A percentile compares a stretch with the other conserved stretches of the same genome.
These are phyloP conservation scores for Argynnis bischoffii DNA, from an alignment of 2,888 invertebrate species.

Conservation along the genomic window DNA sequence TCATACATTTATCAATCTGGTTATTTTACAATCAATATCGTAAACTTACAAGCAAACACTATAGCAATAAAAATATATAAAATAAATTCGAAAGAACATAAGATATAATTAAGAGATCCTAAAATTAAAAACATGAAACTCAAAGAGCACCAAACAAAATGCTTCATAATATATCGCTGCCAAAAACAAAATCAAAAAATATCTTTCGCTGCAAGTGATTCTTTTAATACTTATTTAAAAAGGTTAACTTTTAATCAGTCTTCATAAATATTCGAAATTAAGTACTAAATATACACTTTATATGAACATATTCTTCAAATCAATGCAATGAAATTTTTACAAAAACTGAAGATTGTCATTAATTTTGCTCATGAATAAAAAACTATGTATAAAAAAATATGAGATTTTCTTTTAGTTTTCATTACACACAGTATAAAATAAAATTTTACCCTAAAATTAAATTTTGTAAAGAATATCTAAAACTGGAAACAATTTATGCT, in stretches of 20 bases:
- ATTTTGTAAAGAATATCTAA: too few species aligned
- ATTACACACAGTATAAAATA: too few species aligned
- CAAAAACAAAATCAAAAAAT: neutral
- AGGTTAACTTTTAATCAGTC: constrained; percentile 57
- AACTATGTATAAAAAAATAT: too few species aligned
- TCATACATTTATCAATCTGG: neutral
- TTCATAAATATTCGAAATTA: constrained; percentile 48
- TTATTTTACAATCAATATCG: constrained; percentile 1
- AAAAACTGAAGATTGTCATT: constrained; percentile 32
- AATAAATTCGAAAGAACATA: constrained; percentile 39
- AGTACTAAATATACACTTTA: constrained; percentile 28
- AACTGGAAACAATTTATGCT: neutral
- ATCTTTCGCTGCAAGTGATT: neutral
- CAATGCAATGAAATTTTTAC: neutral
- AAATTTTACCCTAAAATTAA: too few species aligned
- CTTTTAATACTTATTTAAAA: constrained; percentile 11
- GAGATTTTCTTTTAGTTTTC: too few species aligned
- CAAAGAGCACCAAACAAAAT: constrained; percentile 30
- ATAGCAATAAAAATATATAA: constrained; percentile 5
- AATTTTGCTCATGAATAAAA: neutral
- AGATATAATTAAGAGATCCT: constrained; percentile 21
- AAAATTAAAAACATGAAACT: constrained; percentile 32
- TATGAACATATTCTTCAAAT: constrained; percentile 29
- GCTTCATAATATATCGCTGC: constrained; percentile 11
- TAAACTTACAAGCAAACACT: constrained; percentile 1